phyloP scores from a whole-genome alignment of 2,888 invertebrate genomes.

The Desoria tigrina region DNA sequence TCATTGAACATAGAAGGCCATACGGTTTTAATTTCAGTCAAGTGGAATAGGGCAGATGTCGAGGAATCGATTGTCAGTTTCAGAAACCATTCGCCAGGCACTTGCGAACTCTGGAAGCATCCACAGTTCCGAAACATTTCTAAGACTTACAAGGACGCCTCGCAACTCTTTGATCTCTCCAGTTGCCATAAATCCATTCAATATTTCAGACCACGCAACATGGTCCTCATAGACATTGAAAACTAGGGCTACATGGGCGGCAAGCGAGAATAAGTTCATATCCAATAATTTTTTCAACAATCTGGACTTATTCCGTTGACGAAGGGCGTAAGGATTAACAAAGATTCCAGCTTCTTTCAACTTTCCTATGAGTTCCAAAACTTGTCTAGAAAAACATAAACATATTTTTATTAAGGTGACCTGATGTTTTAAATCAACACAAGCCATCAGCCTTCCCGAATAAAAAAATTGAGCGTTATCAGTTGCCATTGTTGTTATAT shows the following conservation, averaged over 20 bases:
- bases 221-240: conserved; percentile 38
- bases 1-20: too few relatives aligned
- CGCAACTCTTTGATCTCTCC: conserved; percentile 32
- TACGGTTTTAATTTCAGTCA: conserved; percentile 8
- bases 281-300: conserved; percentile 39
- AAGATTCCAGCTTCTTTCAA: conserved; percentile 35
- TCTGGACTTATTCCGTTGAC: conserved; percentile 43
- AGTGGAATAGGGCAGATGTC: conserved; percentile 50
- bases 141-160: conserved; percentile 34
- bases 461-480: not conserved
- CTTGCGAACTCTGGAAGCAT: conserved; percentile 46
- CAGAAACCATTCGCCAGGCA: conserved; percentile 46
- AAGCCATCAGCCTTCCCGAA: not conserved
- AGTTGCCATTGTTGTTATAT: not conserved
- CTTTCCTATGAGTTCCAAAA: conserved; percentile 33
- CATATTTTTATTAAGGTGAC: conserved; percentile 2
- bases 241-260: conserved; percentile 44
- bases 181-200: conserved; percentile 39
- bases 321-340: conserved; percentile 47
- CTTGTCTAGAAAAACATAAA: conserved; percentile 31
- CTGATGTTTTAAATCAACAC: not conserved
- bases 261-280: conserved; percentile 32
- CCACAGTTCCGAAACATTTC: conserved; percentile 44
- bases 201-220: conserved; percentile 41
- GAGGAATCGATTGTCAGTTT: conserved; percentile 30